These are phyloP conservation scores for Phorcus lineatus DNA, from an alignment of 2,888 invertebrate genomes.

Conservation along the genomic window DNA sequence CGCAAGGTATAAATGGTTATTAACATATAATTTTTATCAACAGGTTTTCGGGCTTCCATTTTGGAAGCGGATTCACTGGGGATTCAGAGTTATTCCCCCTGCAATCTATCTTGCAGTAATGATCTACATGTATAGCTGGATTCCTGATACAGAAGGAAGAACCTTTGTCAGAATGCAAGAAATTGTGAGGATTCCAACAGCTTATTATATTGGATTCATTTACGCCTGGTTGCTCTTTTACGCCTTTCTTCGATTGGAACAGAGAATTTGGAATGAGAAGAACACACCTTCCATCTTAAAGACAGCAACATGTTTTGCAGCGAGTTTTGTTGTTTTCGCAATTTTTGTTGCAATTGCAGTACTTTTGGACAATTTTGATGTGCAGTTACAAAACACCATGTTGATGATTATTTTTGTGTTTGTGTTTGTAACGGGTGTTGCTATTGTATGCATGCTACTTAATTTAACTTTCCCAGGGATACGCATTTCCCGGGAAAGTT, in stretches of 20 bases:
- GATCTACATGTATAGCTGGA: constrained; percentile 42
- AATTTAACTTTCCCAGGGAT: neutral
- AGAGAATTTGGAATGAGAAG: neutral
- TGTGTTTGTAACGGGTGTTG: neutral
- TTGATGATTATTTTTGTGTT: constrained; percentile 17
- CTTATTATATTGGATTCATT: constrained; percentile 21
- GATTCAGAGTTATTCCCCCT: constrained; percentile 35
- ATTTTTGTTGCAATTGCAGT: neutral
- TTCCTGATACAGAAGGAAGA: constrained; percentile 41
- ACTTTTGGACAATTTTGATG: neutral
- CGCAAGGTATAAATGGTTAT: too few species aligned
- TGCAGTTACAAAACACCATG: neutral
- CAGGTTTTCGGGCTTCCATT: constrained; percentile 42
- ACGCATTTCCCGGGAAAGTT: too few species aligned
- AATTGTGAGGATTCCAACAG: constrained; percentile 41
- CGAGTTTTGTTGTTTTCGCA: neutral
- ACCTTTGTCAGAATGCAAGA: constrained; percentile 40
- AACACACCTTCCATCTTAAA: neutral
- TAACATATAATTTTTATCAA: neutral
- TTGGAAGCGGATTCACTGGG: constrained; percentile 39
- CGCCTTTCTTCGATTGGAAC: constrained; percentile 16
- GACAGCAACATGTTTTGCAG: neutral
- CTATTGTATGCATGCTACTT: neutral
- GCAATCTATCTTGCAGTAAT: constrained; percentile 31
- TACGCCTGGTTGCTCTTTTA: constrained; percentile 15